These are phyloP conservation scores for Coenobita brevimanus DNA, from an alignment of 1,140 invertebrate genomes.

Conservation along the genomic window DNA sequence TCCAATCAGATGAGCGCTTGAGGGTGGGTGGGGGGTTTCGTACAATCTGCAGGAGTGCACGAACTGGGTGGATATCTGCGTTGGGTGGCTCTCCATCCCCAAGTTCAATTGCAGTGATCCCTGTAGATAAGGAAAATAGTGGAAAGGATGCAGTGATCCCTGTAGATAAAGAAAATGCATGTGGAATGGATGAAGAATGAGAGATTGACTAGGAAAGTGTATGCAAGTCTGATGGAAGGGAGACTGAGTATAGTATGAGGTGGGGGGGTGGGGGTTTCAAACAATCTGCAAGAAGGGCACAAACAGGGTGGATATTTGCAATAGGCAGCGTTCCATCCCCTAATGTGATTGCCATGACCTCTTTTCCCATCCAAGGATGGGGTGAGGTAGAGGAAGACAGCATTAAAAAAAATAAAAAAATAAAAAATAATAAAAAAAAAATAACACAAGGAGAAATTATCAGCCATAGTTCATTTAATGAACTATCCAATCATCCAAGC, in stretches of 20 bases:
- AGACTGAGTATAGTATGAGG: too few species aligned
- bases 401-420: too few species aligned
- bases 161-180: not conserved
- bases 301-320: not conserved
- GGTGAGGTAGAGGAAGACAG: too few species aligned
- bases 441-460: too few species aligned
- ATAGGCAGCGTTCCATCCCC: too few species aligned
- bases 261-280: not conserved
- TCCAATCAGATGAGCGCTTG: constrained; percentile 83
- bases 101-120: constrained; percentile 92
- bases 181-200: too few species aligned
- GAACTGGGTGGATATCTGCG: constrained; percentile 88
- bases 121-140: constrained; percentile 64
- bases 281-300: not conserved
- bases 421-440: too few species aligned
- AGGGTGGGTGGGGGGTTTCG: constrained; percentile 89
- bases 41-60: constrained; percentile 89
- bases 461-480: too few species aligned
- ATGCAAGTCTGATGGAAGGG: not conserved
- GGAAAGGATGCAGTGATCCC: not conserved
- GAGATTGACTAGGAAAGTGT: too few species aligned
- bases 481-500: too few species aligned
- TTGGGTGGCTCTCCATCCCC: constrained; percentile 90
- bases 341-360: too few species aligned
- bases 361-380: too few species aligned